Evolutionary conservation across 2,797 vertebrate genomes (phyloP), one percentile per base, ranked within the genome.

Genomic region (Melanotaenia parkinsoni): DNA sequence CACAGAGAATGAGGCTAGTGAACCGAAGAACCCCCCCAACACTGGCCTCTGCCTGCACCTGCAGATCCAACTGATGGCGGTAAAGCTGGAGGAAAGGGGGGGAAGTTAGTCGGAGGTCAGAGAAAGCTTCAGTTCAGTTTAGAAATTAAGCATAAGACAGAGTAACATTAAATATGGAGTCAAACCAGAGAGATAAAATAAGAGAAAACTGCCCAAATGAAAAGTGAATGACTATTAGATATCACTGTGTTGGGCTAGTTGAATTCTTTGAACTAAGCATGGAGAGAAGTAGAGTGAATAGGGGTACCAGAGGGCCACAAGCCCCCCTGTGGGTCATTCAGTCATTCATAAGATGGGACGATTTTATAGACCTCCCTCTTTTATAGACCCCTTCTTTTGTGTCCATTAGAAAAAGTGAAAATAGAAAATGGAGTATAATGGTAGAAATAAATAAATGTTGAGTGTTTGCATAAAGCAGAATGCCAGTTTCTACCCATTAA

Each of bases 21-120:
- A 94, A 93, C 90, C 91, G 79, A 91, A 74, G 64, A 88, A 74
- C 77, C 82, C 87, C 87, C 87, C 79, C 83, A 85, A 84, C 82
- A 86, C 76, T 85, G 85, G 86, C 87, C 90, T 88, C 89, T 82
- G 77, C 62, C 79, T 91, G 93, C 94, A 94, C 93, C 93, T 94
- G 93, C 90, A 87, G 70, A 35, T 70, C 83, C 79, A 77, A 86
- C 80, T 61, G 82, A 89, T 80, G 84, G 64, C 73, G 71, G 64
- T 24, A 54, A 73, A 58, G 68, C 68, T 77, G 64, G 73, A 59
- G 73, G 59, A 68, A 85, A 77, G 72, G 68, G 66, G 67, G 82
- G 78, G 74, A 45, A 43, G 56, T 71, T 30, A 70, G 24, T 72
- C 61, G 14, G 58, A 57, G 69, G 37, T 72, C 18, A 76, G n/a